Evolutionary conservation across 1,140 invertebrate genomes (phyloP), one percentile per base, ranked within the genome.

Genomic region (Danaus plexippus): DNA sequence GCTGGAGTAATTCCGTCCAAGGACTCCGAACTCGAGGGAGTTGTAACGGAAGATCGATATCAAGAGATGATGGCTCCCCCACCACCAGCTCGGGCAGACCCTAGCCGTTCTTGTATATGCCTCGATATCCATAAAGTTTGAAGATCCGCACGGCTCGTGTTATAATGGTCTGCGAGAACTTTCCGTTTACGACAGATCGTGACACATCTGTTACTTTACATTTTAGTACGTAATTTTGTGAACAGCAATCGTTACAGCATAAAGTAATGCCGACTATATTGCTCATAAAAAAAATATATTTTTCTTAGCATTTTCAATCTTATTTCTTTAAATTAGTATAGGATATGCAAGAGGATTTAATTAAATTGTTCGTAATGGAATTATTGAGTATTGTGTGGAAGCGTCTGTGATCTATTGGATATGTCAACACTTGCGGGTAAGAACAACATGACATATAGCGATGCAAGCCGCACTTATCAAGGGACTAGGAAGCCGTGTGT

Each of bases 1-100:
- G 64, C 69, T 69, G 64, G 69, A 71, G 73, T 74, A 80, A 80
- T 78, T 77, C 76, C 64, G 70, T 71, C 66, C 70, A 71, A 68
- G 74, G 69, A 75, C 71, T 77, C 68, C 72, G 72, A 68, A 70
- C 77, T 71, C 75, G 64, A 71, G 80, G 79, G 80, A 84, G 75
- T 69, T 64, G 57, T 66, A 66, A 69, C 73, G 70, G 73, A 75
- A 84, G 79, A 84, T 84, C 78, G 73, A 84, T 84, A 84, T 80
- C 77, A 70, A 76, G 71, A 70, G 74, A 77, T 75, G 69, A 69
- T 65, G 57, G 53, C 49, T 64, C 64, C 67, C 67, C 64, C 42
- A 54, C 57, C 53, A 63, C 75, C 78, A 75, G 67, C 69, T 44
- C 61, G 66, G 41, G 43, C 44, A 66, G 78, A 73, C 57, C 78